phyloP scores from a whole-genome alignment of 2,888 invertebrate species.

The Leptodirus hochenwartii region DNA sequence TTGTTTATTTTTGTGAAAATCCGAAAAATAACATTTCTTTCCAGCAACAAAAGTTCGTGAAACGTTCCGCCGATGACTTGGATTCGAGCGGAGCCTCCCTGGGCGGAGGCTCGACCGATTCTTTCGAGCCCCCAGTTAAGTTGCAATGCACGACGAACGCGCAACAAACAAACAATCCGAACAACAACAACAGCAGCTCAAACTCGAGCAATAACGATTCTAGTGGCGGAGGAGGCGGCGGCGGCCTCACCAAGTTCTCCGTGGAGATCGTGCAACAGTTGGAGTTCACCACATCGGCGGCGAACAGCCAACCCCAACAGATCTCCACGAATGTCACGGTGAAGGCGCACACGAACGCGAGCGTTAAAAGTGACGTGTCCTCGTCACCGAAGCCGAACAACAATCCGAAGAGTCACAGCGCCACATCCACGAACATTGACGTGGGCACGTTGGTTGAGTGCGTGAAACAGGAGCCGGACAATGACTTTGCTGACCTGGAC shows the following conservation, averaged over 20 bases:
- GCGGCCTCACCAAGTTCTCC: slow-evolving; percentile 53
- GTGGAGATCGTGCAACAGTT: slow-evolving; percentile 85
- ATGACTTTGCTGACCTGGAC: slow-evolving; percentile 72
- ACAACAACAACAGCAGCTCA: too few species aligned
- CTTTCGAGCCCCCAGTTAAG: slow-evolving; percentile 61
- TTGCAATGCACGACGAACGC: slow-evolving; percentile 40
- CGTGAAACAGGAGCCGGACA: slow-evolving; percentile 45
- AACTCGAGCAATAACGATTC: too few species aligned
- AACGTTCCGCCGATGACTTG: slow-evolving; percentile 52
- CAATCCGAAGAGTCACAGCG: slow-evolving; percentile 26
- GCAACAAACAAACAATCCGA: slow-evolving; percentile 22
- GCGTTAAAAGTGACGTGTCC: slow-evolving; percentile 41
- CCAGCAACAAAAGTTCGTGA: slow-evolving; percentile 74
- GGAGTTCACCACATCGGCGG: slow-evolving; percentile 75
- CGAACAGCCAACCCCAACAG: slow-evolving; percentile 74
- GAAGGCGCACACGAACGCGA: slow-evolving; percentile 56
- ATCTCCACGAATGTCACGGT: slow-evolving; percentile 86
- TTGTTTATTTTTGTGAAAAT: too few species aligned
- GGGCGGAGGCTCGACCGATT: slow-evolving; percentile 7
- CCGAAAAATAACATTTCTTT: too few species aligned
- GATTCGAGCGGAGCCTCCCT: slow-evolving; percentile 20
- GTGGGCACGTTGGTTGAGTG: slow-evolving; percentile 58
- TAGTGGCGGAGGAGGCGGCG: slow-evolving; percentile 29
- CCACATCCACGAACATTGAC: slow-evolving; percentile 27
- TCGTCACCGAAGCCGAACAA: slow-evolving; percentile 29